Conservation (phyloP, 2,113 vertebrate genomes). For the Rousettus leschenaultii region DNA sequence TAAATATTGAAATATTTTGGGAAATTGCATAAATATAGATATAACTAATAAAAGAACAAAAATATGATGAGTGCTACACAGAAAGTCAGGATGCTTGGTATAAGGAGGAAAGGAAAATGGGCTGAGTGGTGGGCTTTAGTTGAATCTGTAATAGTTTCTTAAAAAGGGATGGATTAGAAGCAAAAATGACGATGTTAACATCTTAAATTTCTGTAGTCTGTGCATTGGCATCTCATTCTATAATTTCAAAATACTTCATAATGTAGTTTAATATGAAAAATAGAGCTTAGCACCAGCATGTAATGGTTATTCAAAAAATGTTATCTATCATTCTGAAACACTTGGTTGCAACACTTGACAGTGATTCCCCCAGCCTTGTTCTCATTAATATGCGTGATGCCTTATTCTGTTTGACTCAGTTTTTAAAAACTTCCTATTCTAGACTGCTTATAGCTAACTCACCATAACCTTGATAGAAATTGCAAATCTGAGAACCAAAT, state of each 20-base stretch:
- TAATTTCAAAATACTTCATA: neutral
- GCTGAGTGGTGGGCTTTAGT: neutral
- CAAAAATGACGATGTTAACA: conserved; percentile 6
- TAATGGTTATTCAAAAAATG: neutral
- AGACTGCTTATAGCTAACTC: neutral
- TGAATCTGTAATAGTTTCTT: neutral
- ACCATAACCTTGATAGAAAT: neutral
- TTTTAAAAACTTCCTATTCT: neutral
- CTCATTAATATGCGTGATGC: neutral
- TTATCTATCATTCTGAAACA: neutral
- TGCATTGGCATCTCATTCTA: neutral
- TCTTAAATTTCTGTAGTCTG: neutral
- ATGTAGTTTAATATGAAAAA: conserved; percentile 18
- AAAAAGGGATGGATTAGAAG: neutral
- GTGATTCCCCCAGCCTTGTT: neutral
- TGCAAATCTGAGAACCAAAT: neutral
- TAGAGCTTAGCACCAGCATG: neutral
- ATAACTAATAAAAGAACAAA: neutral
- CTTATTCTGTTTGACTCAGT: neutral
- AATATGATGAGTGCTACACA: neutral
- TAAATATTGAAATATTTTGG: conserved; percentile 51
- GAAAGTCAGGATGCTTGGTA: neutral
- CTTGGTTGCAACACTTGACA: neutral
- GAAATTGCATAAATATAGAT: conserved; percentile 8
- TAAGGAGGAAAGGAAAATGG: neutral